Evolutionary conservation across 2,797 vertebrate species (phyloP), one percentile per base, ranked within the genome.

Genomic region (Delichon dasypus): DNA sequence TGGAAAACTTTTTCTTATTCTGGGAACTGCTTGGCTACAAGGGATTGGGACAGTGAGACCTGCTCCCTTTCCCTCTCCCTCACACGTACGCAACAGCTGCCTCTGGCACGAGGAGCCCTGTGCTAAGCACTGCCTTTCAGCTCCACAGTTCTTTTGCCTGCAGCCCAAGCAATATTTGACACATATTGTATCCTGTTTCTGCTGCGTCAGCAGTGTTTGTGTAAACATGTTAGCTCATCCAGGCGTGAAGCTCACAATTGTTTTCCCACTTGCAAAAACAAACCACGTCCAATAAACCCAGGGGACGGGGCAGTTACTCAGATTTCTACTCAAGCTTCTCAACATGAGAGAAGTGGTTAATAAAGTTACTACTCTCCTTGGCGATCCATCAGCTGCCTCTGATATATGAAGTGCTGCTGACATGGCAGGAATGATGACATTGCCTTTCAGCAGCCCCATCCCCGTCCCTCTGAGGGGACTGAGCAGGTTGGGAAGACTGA

Each of bases 81-180:
- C 61, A 25, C 51, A 30, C 0, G 0, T 34, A 17, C 36, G 23
- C 13, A 0, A 18, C 85, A 93, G 79, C 86, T 79, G 86, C 76
- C 87, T 74, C 90, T 85, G 73, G 89, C 93, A 68, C 23, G 20
- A 89, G 55, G 57, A 93, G 38, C 23, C 74, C 85, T 67, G 74
- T 55, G 5, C 70, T 68, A 65, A 94, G 89, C 64, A 11, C 53
- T 88, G 91, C 82, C 79, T 94, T 94, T 90, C 83, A 86, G 89
- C 83, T 82, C 73, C 60, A 44, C 68, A 36, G 51, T 79, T 84
- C 71, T 93, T 93, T 82, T 90, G 91, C 91, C 93, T 85, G 85
- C 83, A 87, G 85, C 79, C 89, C 91, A 71, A 96, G 89, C 80
- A 86, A 85, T 90, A 85, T 88, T 91, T 95, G 92, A 95, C 88